Evolutionary conservation across 2,797 vertebrate species (phyloP).

Genomic region (Esox lucius): DNA sequence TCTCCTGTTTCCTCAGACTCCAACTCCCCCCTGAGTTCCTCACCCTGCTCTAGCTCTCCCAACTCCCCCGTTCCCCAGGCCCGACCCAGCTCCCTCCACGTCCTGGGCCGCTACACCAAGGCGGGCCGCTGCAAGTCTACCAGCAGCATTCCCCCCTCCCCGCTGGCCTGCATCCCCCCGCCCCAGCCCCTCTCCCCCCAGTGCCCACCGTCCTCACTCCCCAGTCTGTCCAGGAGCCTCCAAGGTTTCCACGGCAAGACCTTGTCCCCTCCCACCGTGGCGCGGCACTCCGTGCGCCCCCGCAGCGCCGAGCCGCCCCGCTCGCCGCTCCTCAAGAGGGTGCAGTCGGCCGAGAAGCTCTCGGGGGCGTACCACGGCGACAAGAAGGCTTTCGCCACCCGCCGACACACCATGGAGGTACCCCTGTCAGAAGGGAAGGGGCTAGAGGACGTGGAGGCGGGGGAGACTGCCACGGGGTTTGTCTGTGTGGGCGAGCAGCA

Average conservation of each 20-base stretch:
- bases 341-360: constrained; percentile 75
- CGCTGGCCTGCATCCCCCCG: constrained; percentile 85
- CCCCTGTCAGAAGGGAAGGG: constrained; percentile 69
- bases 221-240: constrained; percentile 67
- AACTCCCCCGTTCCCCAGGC: constrained; percentile 86
- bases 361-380: constrained; percentile 66
- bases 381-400: constrained; percentile 72
- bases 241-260: constrained; percentile 82
- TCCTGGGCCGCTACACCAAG: constrained; percentile 85
- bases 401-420: constrained; percentile 71
- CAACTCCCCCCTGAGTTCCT: constrained; percentile 78
- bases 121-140: constrained; percentile 90
- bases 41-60: constrained; percentile 88
- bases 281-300: constrained; percentile 77
- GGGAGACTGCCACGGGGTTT: constrained; percentile 57
- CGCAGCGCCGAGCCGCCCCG: constrained; percentile 73
- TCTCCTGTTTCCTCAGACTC: constrained; percentile 69
- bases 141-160: constrained; percentile 90
- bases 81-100: constrained; percentile 89
- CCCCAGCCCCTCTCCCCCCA: constrained; percentile 80
- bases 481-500: constrained; percentile 69
- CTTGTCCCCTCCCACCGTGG: constrained; percentile 80
- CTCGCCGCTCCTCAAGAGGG: constrained; percentile 70
- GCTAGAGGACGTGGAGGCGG: constrained; percentile 58
- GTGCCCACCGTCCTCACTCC: constrained; percentile 81